Percentiles rank a stretch among this genome's conserved stretches.
Conservation (phyloP, 2,797 vertebrate genomes). For the Helostoma temminkii region DNA sequence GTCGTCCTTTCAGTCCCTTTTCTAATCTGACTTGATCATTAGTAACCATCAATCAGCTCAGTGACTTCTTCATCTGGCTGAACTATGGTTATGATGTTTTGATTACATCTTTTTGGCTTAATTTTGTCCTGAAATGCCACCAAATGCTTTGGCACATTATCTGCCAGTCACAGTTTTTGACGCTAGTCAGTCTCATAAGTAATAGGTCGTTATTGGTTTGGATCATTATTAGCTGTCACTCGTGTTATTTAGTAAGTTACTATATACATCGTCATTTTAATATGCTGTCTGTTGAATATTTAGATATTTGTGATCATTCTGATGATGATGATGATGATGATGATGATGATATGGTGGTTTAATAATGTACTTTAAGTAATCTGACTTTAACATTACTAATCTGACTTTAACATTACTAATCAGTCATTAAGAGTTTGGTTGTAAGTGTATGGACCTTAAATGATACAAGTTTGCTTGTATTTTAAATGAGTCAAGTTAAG, state of each 20-base stretch:
- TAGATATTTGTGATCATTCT: slow-evolving; percentile 23
- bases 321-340: slow-evolving; percentile 19
- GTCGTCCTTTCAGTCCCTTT: slow-evolving; percentile 32
- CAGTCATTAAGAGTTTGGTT: slow-evolving; percentile 27
- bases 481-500: no score
- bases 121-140: slow-evolving; percentile 15
- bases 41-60: slow-evolving; percentile 46
- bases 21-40: slow-evolving; percentile 63
- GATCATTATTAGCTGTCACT: slow-evolving; percentile 60
- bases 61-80: slow-evolving; percentile 32
- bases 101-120: slow-evolving; percentile 37
- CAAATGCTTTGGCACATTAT: slow-evolving; percentile 22
- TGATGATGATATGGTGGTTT: slow-evolving; percentile 21
- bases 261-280: slow-evolving; percentile 31
- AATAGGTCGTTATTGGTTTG: slow-evolving; percentile 23
- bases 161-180: slow-evolving; percentile 38
- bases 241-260: slow-evolving; percentile 1
- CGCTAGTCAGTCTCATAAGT: slow-evolving; percentile 10
- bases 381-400: slow-evolving; percentile 26
- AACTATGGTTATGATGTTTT: slow-evolving; percentile 41
- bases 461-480: slow-evolving; percentile 9
- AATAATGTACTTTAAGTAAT: slow-evolving; percentile 10
- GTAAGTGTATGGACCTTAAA: slow-evolving; percentile 29
- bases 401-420: slow-evolving; percentile 28
- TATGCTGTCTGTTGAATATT: slow-evolving; percentile 28